Evolutionary conservation across 2,797 vertebrate species (phyloP), one percentile per base, ranked within the genome.

Genomic region (Phrynocephalus forsythii): DNA sequence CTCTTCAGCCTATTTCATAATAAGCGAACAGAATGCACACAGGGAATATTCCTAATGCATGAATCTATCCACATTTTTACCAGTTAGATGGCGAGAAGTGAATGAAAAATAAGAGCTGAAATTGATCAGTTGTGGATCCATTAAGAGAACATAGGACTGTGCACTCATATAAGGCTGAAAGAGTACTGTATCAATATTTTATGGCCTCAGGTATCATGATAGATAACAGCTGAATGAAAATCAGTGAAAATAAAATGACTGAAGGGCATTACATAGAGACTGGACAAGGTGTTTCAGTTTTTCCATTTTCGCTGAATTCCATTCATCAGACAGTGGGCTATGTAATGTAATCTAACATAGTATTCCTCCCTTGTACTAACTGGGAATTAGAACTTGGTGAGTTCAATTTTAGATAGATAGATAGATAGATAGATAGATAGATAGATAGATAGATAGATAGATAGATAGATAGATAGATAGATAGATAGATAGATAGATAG

Each of bases 191-290:
- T 44, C 71, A 84, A 60, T 85, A 67, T 85, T 85, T 66, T 67
- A 85, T 85, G 38, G 22, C 18, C 60, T 77, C 15, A 22, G 73
- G 13, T 84, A 73, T 73, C 22, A 30, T 84, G 38, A 67, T 1
- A 50, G 38, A 16, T 77, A 60, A 77, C 73, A 85, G 38, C 67
- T 66, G 83, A 84, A 67, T 67, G 60, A 77, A 85, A 77, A 48
- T 85, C 73, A 77, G 15, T 33, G 24, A 76, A 85, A 20, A 50
- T n/a, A 50, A 30, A 85, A 85, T 67, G 33, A 85, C 26, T 22
- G 73, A 24, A 26, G n/a, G 30, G 73, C 52, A 66, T 85, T 44
- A 50, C 56, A 56, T 26, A 56, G 13, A 16, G 60, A 63, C 60
- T 63, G 60, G 15, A 63, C 18, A 63, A 63, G 16, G 60, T 63